phyloP scores from a whole-genome alignment of 2,888 invertebrate genomes.

The Subacronicta megacephala region DNA sequence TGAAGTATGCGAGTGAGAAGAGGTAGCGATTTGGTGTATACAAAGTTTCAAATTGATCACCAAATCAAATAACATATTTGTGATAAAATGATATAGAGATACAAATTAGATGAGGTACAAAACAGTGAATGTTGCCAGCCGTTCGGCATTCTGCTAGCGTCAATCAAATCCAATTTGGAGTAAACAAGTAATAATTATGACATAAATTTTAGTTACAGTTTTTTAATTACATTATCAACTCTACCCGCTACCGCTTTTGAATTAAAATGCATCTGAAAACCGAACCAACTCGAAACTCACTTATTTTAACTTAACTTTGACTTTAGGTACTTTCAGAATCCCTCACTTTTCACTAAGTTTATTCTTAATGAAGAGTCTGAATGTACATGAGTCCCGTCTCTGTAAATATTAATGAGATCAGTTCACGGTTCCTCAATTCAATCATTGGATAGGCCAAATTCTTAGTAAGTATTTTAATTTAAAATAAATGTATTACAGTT shows the following conservation, averaged over 20 bases:
- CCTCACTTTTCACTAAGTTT: constrained; percentile 75
- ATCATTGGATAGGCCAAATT: constrained; percentile 11
- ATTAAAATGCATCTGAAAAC: constrained; percentile 37
- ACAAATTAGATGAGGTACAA: too few species aligned
- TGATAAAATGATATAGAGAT: too few species aligned
- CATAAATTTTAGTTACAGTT: too few species aligned
- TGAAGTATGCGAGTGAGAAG: constrained; percentile 47
- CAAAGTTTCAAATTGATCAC: too few species aligned
- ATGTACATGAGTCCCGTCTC: constrained; percentile 43
- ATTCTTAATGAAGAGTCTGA: constrained; percentile 70
- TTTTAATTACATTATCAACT: too few species aligned
- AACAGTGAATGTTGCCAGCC: too few species aligned
- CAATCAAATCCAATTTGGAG: too few species aligned
- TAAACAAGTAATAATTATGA: too few species aligned
- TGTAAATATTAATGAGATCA: constrained; percentile 45
- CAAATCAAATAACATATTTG: too few species aligned
- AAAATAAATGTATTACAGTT: not conserved
- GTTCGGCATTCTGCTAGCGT: too few species aligned
- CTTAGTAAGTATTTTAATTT: constrained; percentile 13
- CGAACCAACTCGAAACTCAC: constrained; percentile 82
- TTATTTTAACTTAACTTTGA: constrained; percentile 83
- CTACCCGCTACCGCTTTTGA: constrained; percentile 26
- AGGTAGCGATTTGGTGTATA: constrained; percentile 26
- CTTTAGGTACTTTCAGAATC: constrained; percentile 75
- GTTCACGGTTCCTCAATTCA: constrained; percentile 22